These are phyloP conservation scores for Drosophila buzzatii DNA, from an alignment of 2,888 invertebrate species.

Conservation along the genomic window DNA sequence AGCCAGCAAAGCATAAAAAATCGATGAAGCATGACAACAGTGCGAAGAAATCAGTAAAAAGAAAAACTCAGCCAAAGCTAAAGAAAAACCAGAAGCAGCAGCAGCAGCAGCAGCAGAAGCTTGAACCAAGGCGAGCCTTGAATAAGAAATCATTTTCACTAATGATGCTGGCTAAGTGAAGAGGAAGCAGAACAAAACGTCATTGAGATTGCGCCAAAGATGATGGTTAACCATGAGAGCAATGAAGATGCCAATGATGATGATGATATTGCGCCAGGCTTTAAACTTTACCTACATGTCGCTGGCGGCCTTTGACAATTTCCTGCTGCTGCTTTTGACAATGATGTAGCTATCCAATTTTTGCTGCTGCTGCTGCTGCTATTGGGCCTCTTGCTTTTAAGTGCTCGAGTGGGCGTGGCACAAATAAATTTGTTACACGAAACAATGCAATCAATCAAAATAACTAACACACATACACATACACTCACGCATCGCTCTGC, in stretches of 20 bases:
- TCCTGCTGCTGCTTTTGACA: constrained; percentile 48
- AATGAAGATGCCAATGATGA: constrained; percentile 13
- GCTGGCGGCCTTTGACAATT: constrained; percentile 57
- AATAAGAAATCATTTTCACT: constrained; percentile 75
- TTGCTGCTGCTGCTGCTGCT: constrained; percentile 14
- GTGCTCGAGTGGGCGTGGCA: constrained; percentile 49
- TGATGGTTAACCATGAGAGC: constrained; percentile 26
- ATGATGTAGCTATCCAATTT: constrained; percentile 45
- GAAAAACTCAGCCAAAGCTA: constrained; percentile 38
- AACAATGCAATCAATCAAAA: constrained; percentile 78
- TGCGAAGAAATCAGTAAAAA: constrained; percentile 42
- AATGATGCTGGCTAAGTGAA: constrained; percentile 57
- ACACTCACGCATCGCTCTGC: constrained; percentile 10
- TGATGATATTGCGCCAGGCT: constrained; percentile 23
- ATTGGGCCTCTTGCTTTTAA: constrained; percentile 42
- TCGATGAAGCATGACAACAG: constrained; percentile 72
- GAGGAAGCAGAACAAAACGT: constrained; percentile 36
- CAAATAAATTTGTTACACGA: constrained; percentile 76
- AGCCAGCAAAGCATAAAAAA: constrained; percentile 68
- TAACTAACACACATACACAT: constrained; percentile 51
- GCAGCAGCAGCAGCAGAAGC: constrained; percentile 24
- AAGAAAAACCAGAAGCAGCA: constrained; percentile 18
- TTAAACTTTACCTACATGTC: constrained; percentile 47
- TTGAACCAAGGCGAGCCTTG: constrained; percentile 47
- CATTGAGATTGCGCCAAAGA: constrained; percentile 53